These are phyloP conservation scores for Uria lomvia DNA, from an alignment of 2,113 vertebrate genomes.

Conservation along the genomic window DNA sequence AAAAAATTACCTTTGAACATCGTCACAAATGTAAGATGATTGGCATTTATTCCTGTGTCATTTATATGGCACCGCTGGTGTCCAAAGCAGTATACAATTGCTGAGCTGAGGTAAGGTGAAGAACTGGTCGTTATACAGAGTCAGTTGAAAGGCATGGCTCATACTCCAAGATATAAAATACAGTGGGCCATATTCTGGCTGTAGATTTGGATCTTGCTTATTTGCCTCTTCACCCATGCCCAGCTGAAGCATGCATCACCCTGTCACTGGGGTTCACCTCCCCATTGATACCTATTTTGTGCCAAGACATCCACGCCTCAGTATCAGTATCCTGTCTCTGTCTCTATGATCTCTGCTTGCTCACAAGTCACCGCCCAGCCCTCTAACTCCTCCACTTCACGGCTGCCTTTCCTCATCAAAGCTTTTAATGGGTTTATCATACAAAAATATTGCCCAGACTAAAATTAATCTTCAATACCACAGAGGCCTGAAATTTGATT, in stretches of 20 bases:
- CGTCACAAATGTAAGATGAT: neutral
- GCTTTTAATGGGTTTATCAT: slow-evolving; percentile 10
- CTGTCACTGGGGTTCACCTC: neutral
- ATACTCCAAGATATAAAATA: neutral
- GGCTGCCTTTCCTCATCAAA: neutral
- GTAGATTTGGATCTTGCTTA: neutral
- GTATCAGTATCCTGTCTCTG: neutral
- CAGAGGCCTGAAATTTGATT: neutral
- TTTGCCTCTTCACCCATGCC: neutral
- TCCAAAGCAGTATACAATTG: neutral
- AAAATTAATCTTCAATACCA: slow-evolving; percentile 1
- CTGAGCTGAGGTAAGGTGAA: neutral
- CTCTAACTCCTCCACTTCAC: neutral
- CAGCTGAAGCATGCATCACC: neutral
- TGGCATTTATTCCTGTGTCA: neutral
- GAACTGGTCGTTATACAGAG: neutral
- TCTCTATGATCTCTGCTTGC: neutral
- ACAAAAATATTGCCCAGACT: neutral
- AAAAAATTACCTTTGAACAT: neutral
- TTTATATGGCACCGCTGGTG: neutral
- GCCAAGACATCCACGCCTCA: neutral
- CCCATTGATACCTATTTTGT: neutral
- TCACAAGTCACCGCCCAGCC: neutral
- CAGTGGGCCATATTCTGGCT: neutral
- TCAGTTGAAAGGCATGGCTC: accelerated